Evolutionary conservation across 2,113 vertebrate genomes (phyloP), one percentile per base, ranked within the genome.

Genomic region (Passer domesticus): DNA sequence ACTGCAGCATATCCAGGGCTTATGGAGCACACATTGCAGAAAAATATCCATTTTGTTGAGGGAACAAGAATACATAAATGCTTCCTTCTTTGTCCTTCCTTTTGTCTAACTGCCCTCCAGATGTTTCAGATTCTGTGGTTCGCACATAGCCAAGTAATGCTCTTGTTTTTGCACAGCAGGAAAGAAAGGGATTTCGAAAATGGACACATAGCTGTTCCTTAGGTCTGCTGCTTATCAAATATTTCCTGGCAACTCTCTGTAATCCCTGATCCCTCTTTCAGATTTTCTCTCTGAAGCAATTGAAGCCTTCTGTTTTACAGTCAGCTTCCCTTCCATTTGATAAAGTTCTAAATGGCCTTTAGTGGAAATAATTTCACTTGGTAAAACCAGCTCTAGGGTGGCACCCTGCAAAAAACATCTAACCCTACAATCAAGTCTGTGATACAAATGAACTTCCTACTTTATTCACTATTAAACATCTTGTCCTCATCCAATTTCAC

Each of bases 191-290:
- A 89, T 95, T 95, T 95, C 1, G 22, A 90, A 92, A 93, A 90
- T 43, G 68, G 83, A 92, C 76, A 68, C 3, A 1, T 78, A 88
- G 77, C 68, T 43, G 89, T 90, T 93, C 60, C 55, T 92, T 68
- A 67, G 33, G 52, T 92, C 92, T 96, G 86, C 89, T 93, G 86
- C 86, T 94, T 92, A 95, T 94, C 95, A 94, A 69, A 87, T 95
- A 78, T 93, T 92, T 97, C 80, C 83, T 93, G 92, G 86, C 55
- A 83, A 68, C 16, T 56, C 68, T 90, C 23, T 92, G 44, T 92
- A 89, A 94, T 95, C 80, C 43, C 56, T 88, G 73, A 92, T 92
- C 68, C 63, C 24, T 86, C 70, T 75, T 56, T 82, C 72, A 87
- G 76, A 83, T 92, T 94, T 90, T 92, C 15, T 75, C 17, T 91